phyloP scores from a whole-genome alignment of 2,888 invertebrate genomes.

The Dasysyrphus tricinctus region DNA sequence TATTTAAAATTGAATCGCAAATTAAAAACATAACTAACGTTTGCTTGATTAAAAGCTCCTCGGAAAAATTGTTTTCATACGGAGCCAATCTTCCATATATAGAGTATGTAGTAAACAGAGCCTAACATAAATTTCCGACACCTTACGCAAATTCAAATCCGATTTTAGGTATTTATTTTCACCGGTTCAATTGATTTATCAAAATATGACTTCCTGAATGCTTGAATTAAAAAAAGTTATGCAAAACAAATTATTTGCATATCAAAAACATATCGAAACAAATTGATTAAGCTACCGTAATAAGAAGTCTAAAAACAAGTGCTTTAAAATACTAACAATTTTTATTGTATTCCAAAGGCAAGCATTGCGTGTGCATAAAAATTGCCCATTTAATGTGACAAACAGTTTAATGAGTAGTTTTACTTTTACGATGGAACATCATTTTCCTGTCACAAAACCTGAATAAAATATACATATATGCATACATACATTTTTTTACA shows the following conservation, averaged over 20 bases:
- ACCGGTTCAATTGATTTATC: background rate
- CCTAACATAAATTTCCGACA: no score
- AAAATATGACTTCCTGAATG: slow-evolving; percentile 8
- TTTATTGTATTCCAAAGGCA: background rate
- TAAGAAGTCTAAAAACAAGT: background rate
- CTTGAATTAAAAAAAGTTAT: background rate
- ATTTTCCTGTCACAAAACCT: slow-evolving; percentile 40
- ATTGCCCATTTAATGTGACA: slow-evolving; percentile 39
- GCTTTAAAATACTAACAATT: background rate
- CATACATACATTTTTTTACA: background rate
- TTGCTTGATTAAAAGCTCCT: no score
- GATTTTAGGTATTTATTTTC: background rate
- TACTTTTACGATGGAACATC: slow-evolving; percentile 24
- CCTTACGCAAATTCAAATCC: no score
- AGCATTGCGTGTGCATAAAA: background rate
- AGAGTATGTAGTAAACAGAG: no score
- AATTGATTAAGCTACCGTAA: background rate
- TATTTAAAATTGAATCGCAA: no score
- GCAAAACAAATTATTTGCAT: background rate
- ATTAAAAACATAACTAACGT: no score
- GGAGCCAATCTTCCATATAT: no score
- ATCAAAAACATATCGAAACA: background rate
- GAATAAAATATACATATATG: background rate
- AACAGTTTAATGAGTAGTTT: slow-evolving; percentile 36
- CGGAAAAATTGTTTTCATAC: no score